Evolutionary conservation across 2,888 invertebrate species (phyloP), one percentile per base, ranked within the genome.

Genomic region (Drosophila sordidula): DNA sequence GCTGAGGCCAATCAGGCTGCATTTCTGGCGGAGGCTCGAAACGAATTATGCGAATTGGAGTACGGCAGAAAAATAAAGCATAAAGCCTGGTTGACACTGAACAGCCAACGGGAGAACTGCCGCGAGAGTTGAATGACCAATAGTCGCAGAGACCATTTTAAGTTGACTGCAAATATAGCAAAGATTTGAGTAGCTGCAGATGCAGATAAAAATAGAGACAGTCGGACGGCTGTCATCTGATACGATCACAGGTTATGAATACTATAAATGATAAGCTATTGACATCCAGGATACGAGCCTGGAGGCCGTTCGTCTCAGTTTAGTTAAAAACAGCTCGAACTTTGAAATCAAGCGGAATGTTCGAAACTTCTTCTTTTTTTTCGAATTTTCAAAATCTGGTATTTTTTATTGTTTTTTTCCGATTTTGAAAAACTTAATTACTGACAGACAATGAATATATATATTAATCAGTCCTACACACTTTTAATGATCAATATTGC

Each of bases 201-300:
- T 18, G 18, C 18, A 18, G 18, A 2, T 18, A 1, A 18, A 18
- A 18, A 18, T 18, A 50, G 6, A 6, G 11, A 29, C 9, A 29
- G 26, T 3, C 2, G 22, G 2, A 26, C 6, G 26, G 6, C 26
- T 26, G 26, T 26, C 26, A 26, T 6, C 8, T 8, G 26, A 8
- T 29, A 29, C 26, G 26, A 29, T 8, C 26, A 29, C 29, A 38
- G 11, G 18, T 18, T 44, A 12, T 32, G 51, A 67, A 68, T 71
- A 66, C 76, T 80, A 72, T 69, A 72, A 83, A 72, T 83, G 72
- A 79, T 79, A 80, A 61, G 77, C 54, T 75, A 71, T 80, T 80
- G 84, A 76, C 77, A 83, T 62, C 55, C 36, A 52, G 58, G 34
- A 32, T 58, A 51, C 46, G 62, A 34, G 44, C 12, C 25, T 26